Percentiles rank a stretch among this genome's conserved stretches.
Conservation (phyloP, 2,888 invertebrate genomes). For the Cylloceria caligata region DNA sequence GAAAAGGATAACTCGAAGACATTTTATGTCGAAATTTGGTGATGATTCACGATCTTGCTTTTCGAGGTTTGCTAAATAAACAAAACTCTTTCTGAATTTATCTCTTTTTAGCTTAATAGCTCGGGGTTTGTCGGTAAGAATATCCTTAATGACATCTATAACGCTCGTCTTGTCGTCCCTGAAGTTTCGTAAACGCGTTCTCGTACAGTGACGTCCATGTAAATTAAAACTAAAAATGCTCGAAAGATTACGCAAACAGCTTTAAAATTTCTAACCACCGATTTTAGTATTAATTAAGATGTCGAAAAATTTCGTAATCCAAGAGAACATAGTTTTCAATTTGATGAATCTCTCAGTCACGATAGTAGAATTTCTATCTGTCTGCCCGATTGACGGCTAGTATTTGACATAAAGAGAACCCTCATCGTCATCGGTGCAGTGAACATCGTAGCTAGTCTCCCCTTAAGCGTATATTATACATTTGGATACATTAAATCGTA, state of each 20-base stretch:
- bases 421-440: slow-evolving; percentile 41
- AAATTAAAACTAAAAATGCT: slow-evolving; percentile 10
- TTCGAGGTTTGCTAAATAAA: no score
- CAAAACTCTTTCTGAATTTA: no score
- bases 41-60: no score
- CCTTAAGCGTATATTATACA: slow-evolving; percentile 51
- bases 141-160: no score
- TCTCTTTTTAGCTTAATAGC: no score
- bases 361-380: slow-evolving; percentile 38
- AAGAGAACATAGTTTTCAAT: not conserved
- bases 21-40: no score
- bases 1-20: no score
- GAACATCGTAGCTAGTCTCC: slow-evolving; percentile 26
- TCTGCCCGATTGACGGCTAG: slow-evolving; percentile 41
- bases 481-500: slow-evolving; percentile 41
- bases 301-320: not conserved
- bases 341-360: slow-evolving; percentile 3
- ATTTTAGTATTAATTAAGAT: not conserved
- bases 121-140: no score
- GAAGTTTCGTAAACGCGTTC: no score
- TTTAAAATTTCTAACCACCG: not conserved
- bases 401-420: slow-evolving; percentile 32
- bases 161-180: no score
- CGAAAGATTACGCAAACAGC: no score
- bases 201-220: no score